Base-by-base conservation (phyloP, 1,140 invertebrate genomes). In the Anthonomus grandis region DNA sequence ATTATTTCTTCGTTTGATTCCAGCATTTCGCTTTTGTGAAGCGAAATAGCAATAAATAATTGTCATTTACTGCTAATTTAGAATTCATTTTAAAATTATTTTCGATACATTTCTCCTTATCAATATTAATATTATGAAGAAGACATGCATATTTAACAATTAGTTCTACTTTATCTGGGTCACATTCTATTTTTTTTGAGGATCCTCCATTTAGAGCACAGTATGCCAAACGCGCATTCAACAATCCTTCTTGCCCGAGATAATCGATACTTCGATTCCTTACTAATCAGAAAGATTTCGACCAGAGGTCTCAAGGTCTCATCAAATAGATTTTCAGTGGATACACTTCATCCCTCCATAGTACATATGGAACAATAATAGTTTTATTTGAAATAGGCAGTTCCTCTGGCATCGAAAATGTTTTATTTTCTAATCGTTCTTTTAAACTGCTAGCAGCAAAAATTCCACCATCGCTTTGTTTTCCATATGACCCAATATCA, bases 401-500 rank as follows among this genome's bases (percentile, higher is more conserved):
- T 37, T 46, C 44, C n/a, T 36, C 25, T n/a, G 53, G 53, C n/a
- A 55, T 37, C 31, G 15, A 24, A n/a, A 48, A 46, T 15, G n/a
- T 22, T 19, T 46, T 5, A 24, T n/a, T 34, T 25, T 55, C 27
- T 34, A 55, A 37, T 10, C 42, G 15, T 55, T 55, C 15, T 25
- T 48, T 38, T 18, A 57, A 24, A 13, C 10, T 37, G 24, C 56
- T 49, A 10, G 64, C 22, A 59, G 69, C 64, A 49, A 75, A 76
- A 42, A 73, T 63, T 36, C 64, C 45, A 34, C 65, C 64, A 63
- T 77, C 75, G 55, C 71, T 69, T 36, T 71, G 64, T 55, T 72
- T 73, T 18, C 75, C 72, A 65, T 71, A 74, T 34, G 70, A 62
- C 13, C 75, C 74, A 48, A 77, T 66, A 62, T 74, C 67, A 51